Percentiles rank a stretch among this genome's conserved stretches.
phyloP scores from a whole-genome alignment of 2,113 vertebrate genomes.

The Callipepla californica region DNA sequence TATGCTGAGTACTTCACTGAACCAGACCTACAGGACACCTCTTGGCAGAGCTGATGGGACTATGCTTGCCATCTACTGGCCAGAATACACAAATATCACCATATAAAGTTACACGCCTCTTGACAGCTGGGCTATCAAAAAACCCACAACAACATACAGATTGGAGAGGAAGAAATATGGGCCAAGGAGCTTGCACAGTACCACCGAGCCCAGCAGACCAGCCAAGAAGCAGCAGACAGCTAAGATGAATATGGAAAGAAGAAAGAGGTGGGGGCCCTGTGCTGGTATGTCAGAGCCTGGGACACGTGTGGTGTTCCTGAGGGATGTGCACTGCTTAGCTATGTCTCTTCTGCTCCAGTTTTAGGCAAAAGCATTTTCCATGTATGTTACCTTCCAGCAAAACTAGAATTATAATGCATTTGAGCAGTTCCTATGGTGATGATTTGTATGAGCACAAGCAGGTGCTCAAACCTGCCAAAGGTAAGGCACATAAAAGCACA shows the following conservation, averaged over 20 bases:
- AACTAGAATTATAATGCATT: not conserved
- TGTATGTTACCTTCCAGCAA: not conserved
- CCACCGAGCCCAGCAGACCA: not conserved
- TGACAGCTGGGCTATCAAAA: not conserved
- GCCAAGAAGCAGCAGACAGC: fast-evolving
- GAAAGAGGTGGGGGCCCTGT: not conserved
- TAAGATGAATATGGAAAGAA: not conserved
- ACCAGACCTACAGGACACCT: not conserved
- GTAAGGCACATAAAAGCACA: not conserved
- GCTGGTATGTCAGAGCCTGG: not conserved
- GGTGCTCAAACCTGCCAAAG: not conserved
- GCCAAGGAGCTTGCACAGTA: not conserved
- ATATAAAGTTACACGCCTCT: fast-evolving
- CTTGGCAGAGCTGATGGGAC: not conserved
- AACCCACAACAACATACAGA: not conserved
- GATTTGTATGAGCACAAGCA: not conserved
- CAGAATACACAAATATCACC: not conserved
- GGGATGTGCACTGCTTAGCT: not conserved
- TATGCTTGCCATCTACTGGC: not conserved
- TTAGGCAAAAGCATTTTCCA: not conserved
- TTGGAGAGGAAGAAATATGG: not conserved
- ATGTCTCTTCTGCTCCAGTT: not conserved
- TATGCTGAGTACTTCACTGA: not conserved
- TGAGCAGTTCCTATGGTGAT: not conserved
- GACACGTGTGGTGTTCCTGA: not conserved